Base-by-base conservation (phyloP, 64 coral and sea anemone genomes). In the Montipora capricornis region DNA sequence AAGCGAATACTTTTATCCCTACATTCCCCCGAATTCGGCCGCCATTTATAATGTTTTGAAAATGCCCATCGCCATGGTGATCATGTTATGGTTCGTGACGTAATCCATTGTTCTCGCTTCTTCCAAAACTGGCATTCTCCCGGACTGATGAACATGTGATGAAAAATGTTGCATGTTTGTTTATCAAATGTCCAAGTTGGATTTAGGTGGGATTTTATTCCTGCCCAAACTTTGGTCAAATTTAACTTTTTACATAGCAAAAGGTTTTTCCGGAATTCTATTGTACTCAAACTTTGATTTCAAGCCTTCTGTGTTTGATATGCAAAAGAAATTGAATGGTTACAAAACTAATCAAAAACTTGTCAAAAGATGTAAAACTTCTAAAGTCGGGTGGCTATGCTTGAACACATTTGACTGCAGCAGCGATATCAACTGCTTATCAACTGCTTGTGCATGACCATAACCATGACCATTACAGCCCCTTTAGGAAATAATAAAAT, bases 311-410 rank as follows among this genome's bases (percentile, higher is more conserved):
- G 68, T 22, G 68, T 71, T 71, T 71, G 68, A 71, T 71, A 71
- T 71, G 68, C 68, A 71, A 71, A 71, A 13, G 17, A 71, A 71
- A 71, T 71, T 71, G 68, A 71, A 71, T 71, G 68, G 68, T 71
- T 71, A 71, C 68, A 71, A 71, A 71, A 71, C 68, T 71, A 71
- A 71, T 71, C 68, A 71, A 71, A 71, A 71, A 71, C 68, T 71
- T 71, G 68, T 71, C 68, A 71, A 71, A 71, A 71, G 68, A 71
- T 71, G 68, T 71, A 71, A 71, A 71, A 71, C 8, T 13, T 13
- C 68, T 71, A 8, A 12, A 71, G 68, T 71, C 68, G 68, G 11
- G 68, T 71, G 68, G 68, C 68, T 71, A 71, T 71, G 68, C 20
- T 71, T 71, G 68, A 71, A 71, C 68, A 71, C 68, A 71, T 71